Evolutionary conservation across 2,113 vertebrate genomes (phyloP).

Genomic region (Semicossyphus pulcher): DNA sequence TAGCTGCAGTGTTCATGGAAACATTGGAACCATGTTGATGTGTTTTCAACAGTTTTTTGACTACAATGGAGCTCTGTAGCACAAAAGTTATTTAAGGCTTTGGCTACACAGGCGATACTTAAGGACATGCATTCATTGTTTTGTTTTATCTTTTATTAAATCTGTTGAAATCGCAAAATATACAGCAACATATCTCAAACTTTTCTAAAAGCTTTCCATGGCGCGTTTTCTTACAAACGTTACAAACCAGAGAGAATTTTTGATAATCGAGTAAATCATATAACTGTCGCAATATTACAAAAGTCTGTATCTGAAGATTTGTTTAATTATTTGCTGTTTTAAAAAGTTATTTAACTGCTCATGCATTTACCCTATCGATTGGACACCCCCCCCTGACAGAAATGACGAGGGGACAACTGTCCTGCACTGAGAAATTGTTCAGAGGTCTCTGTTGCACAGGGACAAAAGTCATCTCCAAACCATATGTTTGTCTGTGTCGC

Average conservation of each 20-base stretch:
- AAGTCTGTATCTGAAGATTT: no score
- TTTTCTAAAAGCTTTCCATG: no score
- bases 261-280: no score
- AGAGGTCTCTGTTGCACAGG: constrained; percentile 33
- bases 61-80: no score
- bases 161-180: no score
- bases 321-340: neutral
- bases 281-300: neutral
- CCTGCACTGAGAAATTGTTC: constrained; percentile 11
- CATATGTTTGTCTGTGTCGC: constrained; percentile 39
- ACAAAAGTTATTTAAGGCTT: neutral
- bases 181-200: neutral
- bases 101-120: neutral
- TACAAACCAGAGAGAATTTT: no score
- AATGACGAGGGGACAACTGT: constrained; percentile 41
- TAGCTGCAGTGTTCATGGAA: neutral
- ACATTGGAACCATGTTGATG: neutral
- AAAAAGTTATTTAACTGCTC: no score
- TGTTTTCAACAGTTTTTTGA: neutral
- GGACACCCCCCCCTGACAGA: neutral
- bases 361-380: constrained; percentile 26
- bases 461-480: constrained; percentile 37
- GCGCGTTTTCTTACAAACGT: no score
- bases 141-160: neutral
- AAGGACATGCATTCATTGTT: no score